A percentile compares a stretch with the other conserved stretches of the same genome.
Conservation (phyloP, 2,113 vertebrate species). For the Charina bottae region DNA sequence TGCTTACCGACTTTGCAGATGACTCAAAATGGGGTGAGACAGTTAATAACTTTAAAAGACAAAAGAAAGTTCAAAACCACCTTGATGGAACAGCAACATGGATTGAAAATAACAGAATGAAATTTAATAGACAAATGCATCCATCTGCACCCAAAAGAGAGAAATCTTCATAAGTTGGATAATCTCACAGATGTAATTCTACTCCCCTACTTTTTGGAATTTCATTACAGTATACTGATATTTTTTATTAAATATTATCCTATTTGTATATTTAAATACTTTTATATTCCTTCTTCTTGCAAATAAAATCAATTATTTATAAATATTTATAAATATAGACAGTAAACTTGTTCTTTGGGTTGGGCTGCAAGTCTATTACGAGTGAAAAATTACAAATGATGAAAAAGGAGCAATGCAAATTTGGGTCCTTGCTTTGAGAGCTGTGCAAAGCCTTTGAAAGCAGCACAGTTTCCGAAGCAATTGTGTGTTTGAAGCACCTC, state of each 20-base stretch:
- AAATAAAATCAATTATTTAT: neutral
- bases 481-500: neutral
- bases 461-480: no score
- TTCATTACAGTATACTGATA: neutral
- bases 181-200: neutral
- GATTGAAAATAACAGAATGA: neutral
- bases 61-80: neutral
- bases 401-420: neutral
- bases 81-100: neutral
- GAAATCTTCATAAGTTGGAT: neutral
- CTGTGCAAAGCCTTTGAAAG: no score
- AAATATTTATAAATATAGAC: neutral
- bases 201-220: neutral
- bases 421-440: no score
- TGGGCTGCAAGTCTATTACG: neutral
- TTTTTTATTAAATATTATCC: neutral
- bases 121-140: neutral
- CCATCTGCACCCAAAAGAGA: neutral
- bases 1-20: neutral
- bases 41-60: neutral
- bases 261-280: neutral
- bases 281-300: neutral
- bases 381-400: neutral
- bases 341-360: neutral
- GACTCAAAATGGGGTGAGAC: neutral